Evolutionary conservation across 2,888 invertebrate species (phyloP).

Genomic region (Mythimna albipuncta): DNA sequence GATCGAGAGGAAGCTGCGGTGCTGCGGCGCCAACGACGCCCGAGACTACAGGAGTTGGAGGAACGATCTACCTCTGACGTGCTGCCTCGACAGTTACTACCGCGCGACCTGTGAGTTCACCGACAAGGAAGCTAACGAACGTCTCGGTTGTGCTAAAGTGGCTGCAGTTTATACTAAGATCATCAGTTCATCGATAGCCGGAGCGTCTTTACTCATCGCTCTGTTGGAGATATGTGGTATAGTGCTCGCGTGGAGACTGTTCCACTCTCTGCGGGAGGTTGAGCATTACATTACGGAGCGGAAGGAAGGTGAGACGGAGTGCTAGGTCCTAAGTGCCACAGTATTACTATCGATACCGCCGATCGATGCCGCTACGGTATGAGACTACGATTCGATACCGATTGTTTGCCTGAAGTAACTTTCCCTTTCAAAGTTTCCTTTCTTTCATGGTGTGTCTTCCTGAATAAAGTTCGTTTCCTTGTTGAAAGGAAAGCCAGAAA

Average conservation of each 20-base stretch:
- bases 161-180: constrained; percentile 88
- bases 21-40: constrained; percentile 88
- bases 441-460: constrained; percentile 57
- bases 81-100: constrained; percentile 86
- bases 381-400: constrained; percentile 60
- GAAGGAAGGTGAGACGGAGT: constrained; percentile 88
- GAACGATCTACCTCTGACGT: constrained; percentile 85
- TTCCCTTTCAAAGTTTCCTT: constrained; percentile 64
- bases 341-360: constrained; percentile 66
- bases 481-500: constrained; percentile 76
- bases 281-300: constrained; percentile 87
- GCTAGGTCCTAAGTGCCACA: constrained; percentile 74
- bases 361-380: constrained; percentile 61
- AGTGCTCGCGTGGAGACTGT: constrained; percentile 84
- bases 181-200: constrained; percentile 86
- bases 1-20: constrained; percentile 85
- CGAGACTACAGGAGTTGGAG: constrained; percentile 87
- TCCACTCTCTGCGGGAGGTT: constrained; percentile 84
- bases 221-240: constrained; percentile 83
- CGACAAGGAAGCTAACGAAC: constrained; percentile 87
- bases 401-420: constrained; percentile 66
- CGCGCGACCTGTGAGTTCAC: constrained; percentile 86
- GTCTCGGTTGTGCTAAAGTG: constrained; percentile 88
- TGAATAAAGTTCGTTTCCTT: constrained; percentile 82
- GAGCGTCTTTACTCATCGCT: constrained; percentile 83